Evolutionary conservation across 2,113 vertebrate species (phyloP), one percentile per base, ranked within the genome.

Genomic region (Psittacula cyanocephala): DNA sequence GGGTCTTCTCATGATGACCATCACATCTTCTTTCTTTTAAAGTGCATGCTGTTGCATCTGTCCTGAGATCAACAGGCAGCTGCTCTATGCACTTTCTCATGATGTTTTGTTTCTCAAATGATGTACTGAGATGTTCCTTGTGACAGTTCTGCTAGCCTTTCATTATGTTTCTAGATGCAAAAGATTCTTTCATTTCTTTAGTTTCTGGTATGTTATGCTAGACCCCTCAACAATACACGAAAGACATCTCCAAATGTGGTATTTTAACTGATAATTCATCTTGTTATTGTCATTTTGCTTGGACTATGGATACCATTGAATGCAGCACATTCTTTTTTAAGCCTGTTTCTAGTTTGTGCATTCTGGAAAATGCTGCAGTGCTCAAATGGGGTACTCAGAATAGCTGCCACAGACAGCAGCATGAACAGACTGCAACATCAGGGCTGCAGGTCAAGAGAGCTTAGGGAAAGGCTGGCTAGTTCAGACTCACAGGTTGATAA

Each of bases 141-240:
- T 90, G 70, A 57, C 44, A 65, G 37, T 91, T 93, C 82, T 96
- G 35, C 76, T 91, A 91, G 65, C 28, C 71, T 95, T 97, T 96
- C 62, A 85, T 91, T 97, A 90, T 72, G 81, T 94, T 95, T 95
- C 93, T 52, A 91, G 76, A 84, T 76, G 53, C n/a, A 27, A 31
- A 76, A 37, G 84, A 69, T 60, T 10, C 9, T 65, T 81, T 57
- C 0, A 62, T 70, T 72, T 60, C 13, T 46, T 86, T 49, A 19
- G 1, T 64, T 96, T 95, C 82, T 91, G 76, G 76, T 11, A 93
- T 96, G 95, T 63, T 96, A 89, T 72, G 28, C 95, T 63, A 87
- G 11, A 60, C 1, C 4, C 8, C 41, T 57, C 63, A 65, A 25
- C 8, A 41, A 23, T 31, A 33, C 18, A 43, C 3, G 60, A n/a